Evolutionary conservation across 64 coral and sea anemone species (phyloP).

Genomic region (Montipora foliosa): DNA sequence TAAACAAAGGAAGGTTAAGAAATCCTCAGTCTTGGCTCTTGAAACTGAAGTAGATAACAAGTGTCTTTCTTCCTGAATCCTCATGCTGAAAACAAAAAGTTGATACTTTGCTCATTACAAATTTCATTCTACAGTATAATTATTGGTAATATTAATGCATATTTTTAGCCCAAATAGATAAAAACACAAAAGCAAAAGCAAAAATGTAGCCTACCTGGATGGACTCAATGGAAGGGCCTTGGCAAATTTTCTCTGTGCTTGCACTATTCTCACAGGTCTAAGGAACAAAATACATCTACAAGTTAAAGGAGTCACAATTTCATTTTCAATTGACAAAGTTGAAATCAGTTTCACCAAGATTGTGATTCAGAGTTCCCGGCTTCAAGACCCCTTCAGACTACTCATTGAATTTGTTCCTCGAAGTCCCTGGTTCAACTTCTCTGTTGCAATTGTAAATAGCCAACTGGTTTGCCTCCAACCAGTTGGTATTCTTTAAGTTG

Average conservation of each 20-base stretch:
- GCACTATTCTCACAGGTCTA: constrained; percentile 30
- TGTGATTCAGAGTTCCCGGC: too few species aligned
- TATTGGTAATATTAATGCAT: too few species aligned
- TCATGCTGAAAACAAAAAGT: not conserved
- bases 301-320: not conserved
- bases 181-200: too few species aligned
- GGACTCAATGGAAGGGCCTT: constrained; percentile 53
- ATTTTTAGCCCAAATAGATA: too few species aligned
- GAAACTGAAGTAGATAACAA: constrained; percentile 2
- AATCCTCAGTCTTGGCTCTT: constrained; percentile 82
- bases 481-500: too few species aligned
- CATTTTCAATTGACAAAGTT: too few species aligned
- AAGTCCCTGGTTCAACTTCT: too few species aligned
- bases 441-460: too few species aligned
- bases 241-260: constrained; percentile 79
- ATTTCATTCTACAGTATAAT: not conserved
- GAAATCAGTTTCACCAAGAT: too few species aligned
- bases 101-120: not conserved
- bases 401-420: too few species aligned
- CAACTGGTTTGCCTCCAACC: too few species aligned
- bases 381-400: too few species aligned
- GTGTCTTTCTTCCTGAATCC: not conserved
- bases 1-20: constrained; percentile 86
- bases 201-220: constrained; percentile 23
- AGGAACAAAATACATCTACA: not conserved